Evolutionary conservation across 2,797 vertebrate species (phyloP), one percentile per base, ranked within the genome.

Genomic region (Channallabes apus): DNA sequence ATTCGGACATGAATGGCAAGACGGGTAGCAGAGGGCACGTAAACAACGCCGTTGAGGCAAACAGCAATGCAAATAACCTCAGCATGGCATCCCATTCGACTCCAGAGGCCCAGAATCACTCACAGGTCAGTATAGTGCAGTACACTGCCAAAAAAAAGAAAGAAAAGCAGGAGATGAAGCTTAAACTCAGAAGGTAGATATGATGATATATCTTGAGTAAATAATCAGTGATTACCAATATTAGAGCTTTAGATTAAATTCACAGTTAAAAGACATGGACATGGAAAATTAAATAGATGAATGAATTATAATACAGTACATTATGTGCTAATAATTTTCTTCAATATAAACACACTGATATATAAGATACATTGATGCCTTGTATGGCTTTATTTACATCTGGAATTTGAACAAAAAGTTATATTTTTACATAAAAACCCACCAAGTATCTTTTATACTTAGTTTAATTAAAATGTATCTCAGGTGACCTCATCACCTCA

Each of bases 1-100:
- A 94, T 92, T 93, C 86, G 94, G 96, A 97, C 91, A 98, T 98
- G 97, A 97, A 96, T 90, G 95, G 93, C 92, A 97, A 96, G 91
- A 91, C 92, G 73, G 91, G 91, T 46, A 90, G 93, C 88, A 95
- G 95, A 91, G 93, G 93, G 62, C 90, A 91, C 27, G 82, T 83
- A 54, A 92, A 91, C 88, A 80, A 91, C 85, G 62, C 86, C 88
- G 93, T 90, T n/a, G 96, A 96, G 91, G 90, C 89, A 83, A 86
- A 96, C 90, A 86, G 90, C 84, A 91, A 91, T 85, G 88, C 94
- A 88, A 96, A 94, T 93, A 96, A 94, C 92, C 73, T 88, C 87
- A 87, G 83, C 90, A 97, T 98, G 97, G 96, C 97, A 90, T 95
- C 97, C 0, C 95, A 97, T 87, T 89, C 91, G 81, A 91, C 94